Evolutionary conservation across 2,797 vertebrate genomes (phyloP), one percentile per base, ranked within the genome.

Genomic region (Onychomys arenicola): DNA sequence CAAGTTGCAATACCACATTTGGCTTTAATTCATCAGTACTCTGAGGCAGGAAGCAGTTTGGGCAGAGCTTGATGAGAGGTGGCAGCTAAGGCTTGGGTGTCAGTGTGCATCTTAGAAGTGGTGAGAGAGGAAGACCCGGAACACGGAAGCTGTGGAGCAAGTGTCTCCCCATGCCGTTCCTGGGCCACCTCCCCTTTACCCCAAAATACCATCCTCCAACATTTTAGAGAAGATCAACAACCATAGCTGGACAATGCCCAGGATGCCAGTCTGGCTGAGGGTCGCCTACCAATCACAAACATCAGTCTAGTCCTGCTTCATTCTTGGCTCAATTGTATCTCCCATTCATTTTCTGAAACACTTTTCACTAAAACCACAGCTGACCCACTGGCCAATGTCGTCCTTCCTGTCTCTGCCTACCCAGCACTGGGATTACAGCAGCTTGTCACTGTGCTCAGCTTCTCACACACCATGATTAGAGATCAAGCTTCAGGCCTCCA

Each of bases 121-220:
- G 13, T 75, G 93, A 88, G 97, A 94, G 90, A 19, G 37, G 25
- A 32, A 61, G 94, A 14, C 63, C 34, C 97, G 73, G 67, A 93
- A 97, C 25, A 0, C 49, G 13, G 52, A 52, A 52, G 13, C 52
- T 52, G 93, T 63, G 17, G 46, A 96, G 80, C 91, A 96, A 91
- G 12, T 92, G 85, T 4, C 34, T 21, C 0, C 4, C 6, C 5
- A 46, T 8, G 7, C 9, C 19, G 1, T 0, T 1, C 7, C 12
- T 27, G 19, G 25, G 11, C 69, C 32, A 32, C 27, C 78, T 94
- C 90, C 59, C 2, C 19, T 29, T 14, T 1, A n/a, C 97, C 90
- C 94, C 96, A 95, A 73, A 95, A 73, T 52, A 52, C 14, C 1
- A 1, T 34, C 17, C 10, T 52, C 77, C 17, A 21, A 34, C 0